Evolutionary conservation across 2,113 vertebrate species (phyloP).

Genomic region (Aix galericulata): DNA sequence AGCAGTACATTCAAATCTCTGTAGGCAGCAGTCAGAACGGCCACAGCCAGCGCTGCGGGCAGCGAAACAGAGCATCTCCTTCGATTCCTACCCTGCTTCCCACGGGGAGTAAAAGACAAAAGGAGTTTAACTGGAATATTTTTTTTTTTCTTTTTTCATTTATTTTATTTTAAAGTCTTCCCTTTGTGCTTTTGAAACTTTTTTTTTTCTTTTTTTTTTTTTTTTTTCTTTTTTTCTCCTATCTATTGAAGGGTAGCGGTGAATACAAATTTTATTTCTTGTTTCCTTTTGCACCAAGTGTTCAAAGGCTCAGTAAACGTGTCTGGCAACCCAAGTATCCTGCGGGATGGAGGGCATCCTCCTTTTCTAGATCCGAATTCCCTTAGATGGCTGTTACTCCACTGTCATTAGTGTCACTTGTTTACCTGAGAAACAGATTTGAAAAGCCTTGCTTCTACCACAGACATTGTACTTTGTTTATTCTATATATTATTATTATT

Average conservation of each 20-base stretch:
- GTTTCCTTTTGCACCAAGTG: slow-evolving; percentile 61
- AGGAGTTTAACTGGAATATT: slow-evolving; percentile 66
- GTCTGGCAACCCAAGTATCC: slow-evolving; percentile 52
- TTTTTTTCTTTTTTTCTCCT: slow-evolving; percentile 34
- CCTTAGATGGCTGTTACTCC: slow-evolving; percentile 69
- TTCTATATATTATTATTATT: background rate
- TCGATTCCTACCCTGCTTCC: slow-evolving; percentile 74
- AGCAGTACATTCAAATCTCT: slow-evolving; percentile 97
- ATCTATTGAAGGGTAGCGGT: slow-evolving; percentile 54
- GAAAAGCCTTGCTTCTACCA: slow-evolving; percentile 73
- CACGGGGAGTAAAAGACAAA: slow-evolving; percentile 72
- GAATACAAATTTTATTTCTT: slow-evolving; percentile 31
- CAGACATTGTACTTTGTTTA: slow-evolving; percentile 53
- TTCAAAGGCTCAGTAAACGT: slow-evolving; percentile 69
- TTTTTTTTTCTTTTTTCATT: background rate
- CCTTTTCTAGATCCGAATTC: slow-evolving; percentile 46
- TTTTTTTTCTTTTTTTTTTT: slow-evolving; percentile 54
- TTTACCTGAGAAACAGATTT: slow-evolving; percentile 77
- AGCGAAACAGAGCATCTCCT: slow-evolving; percentile 77
- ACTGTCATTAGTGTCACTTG: slow-evolving; percentile 72
- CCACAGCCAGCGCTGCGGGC: slow-evolving; percentile 76
- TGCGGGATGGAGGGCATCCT: slow-evolving; percentile 51
- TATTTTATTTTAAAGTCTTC: slow-evolving; percentile 61
- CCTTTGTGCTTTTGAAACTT: slow-evolving; percentile 77
- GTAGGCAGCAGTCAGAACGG: slow-evolving; percentile 90